A percentile compares a stretch with the other conserved stretches of the same genome.
Evolutionary conservation across 2,888 invertebrate genomes (phyloP).

Genomic region (Chrysodeixis includens): DNA sequence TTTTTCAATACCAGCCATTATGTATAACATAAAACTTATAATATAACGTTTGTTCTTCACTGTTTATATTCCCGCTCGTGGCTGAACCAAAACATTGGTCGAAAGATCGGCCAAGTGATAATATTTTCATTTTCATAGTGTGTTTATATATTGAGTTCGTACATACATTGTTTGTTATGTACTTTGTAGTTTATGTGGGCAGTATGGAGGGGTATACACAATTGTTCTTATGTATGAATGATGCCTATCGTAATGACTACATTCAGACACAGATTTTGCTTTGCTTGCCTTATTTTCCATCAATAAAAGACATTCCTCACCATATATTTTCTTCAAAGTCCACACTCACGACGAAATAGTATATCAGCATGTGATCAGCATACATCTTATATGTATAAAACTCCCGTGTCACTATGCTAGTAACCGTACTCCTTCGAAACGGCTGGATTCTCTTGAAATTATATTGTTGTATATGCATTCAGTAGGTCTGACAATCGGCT

Average conservation of each 20-base stretch:
- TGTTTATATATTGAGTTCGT: constrained; percentile 45
- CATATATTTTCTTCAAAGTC: no score
- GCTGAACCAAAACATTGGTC: constrained; percentile 63
- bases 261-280: no score
- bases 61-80: constrained; percentile 70
- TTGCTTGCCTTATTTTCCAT: no score
- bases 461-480: no score
- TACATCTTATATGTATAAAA: no score
- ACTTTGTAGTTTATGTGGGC: constrained; percentile 6
- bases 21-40: constrained; percentile 22
- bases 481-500: no score
- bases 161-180: constrained; percentile 51
- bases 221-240: not conserved
- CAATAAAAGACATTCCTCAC: no score
- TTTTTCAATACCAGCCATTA: constrained; percentile 56
- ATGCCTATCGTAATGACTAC: not conserved
- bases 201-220: not conserved
- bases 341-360: no score
- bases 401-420: no score
- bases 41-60: constrained; percentile 44
- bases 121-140: constrained; percentile 55
- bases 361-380: no score
- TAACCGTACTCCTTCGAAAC: no score
- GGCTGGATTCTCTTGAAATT: no score
- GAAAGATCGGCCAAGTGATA: constrained; percentile 53